phyloP scores from a whole-genome alignment of 2,888 invertebrate genomes.

The Neuroscelio doddi region DNA sequence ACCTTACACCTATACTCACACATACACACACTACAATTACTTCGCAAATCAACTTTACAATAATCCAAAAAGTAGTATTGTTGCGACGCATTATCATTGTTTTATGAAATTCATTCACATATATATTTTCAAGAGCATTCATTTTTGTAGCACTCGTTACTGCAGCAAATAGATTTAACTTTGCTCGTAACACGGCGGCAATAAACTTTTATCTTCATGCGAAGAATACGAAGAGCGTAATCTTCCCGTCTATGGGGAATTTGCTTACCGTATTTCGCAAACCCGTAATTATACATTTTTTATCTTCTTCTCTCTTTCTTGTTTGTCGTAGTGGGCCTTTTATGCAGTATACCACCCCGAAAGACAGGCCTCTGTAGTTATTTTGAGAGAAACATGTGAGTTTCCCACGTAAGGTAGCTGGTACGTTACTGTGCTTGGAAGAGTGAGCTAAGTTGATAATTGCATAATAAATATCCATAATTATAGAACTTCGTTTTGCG shows the following conservation, averaged over 20 bases:
- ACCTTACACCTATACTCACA: too few relatives aligned
- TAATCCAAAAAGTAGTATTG: background rate
- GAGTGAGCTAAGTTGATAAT: slow-evolving; percentile 35
- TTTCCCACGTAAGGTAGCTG: background rate
- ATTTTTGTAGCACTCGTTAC: background rate
- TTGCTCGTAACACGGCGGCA: background rate
- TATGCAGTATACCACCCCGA: background rate
- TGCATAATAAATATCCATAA: slow-evolving; percentile 51
- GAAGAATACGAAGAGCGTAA: background rate
- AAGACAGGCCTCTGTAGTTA: background rate
- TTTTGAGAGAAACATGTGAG: background rate
- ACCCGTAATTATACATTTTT: background rate
- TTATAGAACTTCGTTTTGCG: slow-evolving; percentile 42
- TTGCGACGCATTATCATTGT: background rate
- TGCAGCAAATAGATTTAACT: background rate
- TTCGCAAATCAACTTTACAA: too few relatives aligned
- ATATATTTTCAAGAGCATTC: background rate
- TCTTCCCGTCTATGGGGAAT: background rate
- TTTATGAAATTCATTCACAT: background rate
- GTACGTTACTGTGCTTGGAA: slow-evolving; percentile 2
- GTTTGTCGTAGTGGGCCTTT: too few relatives aligned
- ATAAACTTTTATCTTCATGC: background rate
- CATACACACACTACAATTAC: too few relatives aligned
- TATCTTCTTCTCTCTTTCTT: background rate
- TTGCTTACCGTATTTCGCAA: background rate